Evolutionary conservation across 2,113 vertebrate species (phyloP).

Genomic region (Pteruthius melanotis): DNA sequence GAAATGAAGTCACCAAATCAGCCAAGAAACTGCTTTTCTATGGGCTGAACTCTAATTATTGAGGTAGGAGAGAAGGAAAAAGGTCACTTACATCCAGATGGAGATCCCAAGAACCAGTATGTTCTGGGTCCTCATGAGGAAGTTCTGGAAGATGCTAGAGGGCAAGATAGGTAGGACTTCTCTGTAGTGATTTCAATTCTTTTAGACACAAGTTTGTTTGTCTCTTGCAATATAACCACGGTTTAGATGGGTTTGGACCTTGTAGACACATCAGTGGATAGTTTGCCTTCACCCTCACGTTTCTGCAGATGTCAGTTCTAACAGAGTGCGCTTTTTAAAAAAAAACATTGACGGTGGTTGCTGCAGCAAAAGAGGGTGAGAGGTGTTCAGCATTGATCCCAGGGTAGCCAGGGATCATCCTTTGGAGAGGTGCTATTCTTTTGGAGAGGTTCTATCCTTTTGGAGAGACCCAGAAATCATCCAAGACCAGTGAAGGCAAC

Average conservation of each 20-base stretch:
- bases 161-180: neutral
- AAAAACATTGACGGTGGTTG: neutral
- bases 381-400: neutral
- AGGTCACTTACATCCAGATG: neutral
- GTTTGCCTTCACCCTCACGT: neutral
- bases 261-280: neutral
- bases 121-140: neutral
- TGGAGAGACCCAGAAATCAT: neutral
- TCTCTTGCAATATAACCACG: neutral
- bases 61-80: neutral
- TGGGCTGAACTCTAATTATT: neutral
- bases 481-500: accelerated
- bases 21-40: neutral
- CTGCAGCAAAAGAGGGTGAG: neutral
- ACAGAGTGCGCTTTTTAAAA: accelerated
- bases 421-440: accelerated
- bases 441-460: neutral
- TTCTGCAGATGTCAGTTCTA: neutral
- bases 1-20: neutral
- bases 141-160: neutral
- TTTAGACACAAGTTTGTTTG: neutral
- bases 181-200: neutral
- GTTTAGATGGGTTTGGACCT: neutral
- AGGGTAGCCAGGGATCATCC: neutral
- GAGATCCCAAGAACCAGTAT: neutral